A percentile compares a stretch with the other conserved stretches of the same genome.
phyloP scores from a whole-genome alignment of 2,113 vertebrate species.

The Semicossyphus pulcher region DNA sequence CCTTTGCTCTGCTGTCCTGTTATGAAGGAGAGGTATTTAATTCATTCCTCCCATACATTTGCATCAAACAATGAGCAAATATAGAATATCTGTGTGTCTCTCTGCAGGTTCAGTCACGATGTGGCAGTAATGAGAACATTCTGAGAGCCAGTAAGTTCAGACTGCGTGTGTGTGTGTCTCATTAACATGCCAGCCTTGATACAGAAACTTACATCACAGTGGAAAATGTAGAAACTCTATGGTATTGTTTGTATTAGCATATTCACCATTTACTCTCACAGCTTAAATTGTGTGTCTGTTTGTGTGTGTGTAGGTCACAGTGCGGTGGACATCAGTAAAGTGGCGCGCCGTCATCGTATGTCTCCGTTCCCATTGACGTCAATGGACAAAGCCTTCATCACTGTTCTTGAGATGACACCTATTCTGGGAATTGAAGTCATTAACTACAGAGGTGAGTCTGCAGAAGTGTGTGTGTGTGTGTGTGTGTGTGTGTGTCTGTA shows the following conservation, averaged over 20 bases:
- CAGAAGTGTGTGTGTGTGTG: neutral
- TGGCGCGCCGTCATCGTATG: slow-evolving; percentile 98
- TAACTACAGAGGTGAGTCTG: slow-evolving; percentile 93
- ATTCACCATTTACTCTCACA: neutral
- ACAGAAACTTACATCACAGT: neutral
- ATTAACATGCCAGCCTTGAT: neutral
- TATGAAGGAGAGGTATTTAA: neutral
- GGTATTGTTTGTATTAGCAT: neutral
- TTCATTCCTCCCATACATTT: slow-evolving; percentile 9
- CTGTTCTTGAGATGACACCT: slow-evolving; percentile 98
- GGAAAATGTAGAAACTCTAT: neutral
- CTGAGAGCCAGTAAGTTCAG: slow-evolving; percentile 96
- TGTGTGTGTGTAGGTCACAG: slow-evolving; percentile 89
- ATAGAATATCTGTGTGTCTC: slow-evolving; percentile 61
- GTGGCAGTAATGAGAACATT: slow-evolving; percentile 99
- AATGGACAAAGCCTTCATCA: slow-evolving; percentile 99
- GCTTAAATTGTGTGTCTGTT: slow-evolving; percentile 1
- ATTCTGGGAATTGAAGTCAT: slow-evolving; percentile 98
- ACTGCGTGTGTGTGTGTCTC: neutral
- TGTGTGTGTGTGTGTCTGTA: neutral
- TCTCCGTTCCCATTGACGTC: slow-evolving; percentile 98
- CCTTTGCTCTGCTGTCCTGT: neutral
- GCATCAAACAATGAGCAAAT: slow-evolving; percentile 37
- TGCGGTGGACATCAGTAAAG: slow-evolving; percentile 99
- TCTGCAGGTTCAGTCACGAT: slow-evolving; percentile 97